Conservation (phyloP, 1,140 invertebrate genomes). For the Macrotrachela quadricornifera region DNA sequence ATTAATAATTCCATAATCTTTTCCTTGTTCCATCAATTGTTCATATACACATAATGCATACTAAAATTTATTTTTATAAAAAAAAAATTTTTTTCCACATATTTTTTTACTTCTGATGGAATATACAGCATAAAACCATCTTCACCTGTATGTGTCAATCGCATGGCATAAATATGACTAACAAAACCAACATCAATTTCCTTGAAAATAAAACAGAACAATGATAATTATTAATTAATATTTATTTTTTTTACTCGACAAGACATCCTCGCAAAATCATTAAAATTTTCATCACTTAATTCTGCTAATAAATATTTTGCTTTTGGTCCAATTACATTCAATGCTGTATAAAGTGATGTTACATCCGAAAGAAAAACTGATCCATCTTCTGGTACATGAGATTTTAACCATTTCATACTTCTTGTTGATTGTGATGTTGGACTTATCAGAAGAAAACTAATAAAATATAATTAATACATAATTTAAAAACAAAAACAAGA, state of each 20-base stretch:
- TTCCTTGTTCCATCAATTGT: slow-evolving; percentile 58
- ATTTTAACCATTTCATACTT: slow-evolving; percentile 69
- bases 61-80: too few relatives aligned
- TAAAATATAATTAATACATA: too few relatives aligned
- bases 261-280: slow-evolving; percentile 81
- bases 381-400: slow-evolving; percentile 51
- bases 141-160: slow-evolving; percentile 89
- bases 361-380: slow-evolving; percentile 71
- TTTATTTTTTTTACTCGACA: slow-evolving; percentile 42
- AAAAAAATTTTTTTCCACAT: slow-evolving; percentile 28
- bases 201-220: slow-evolving; percentile 23
- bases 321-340: slow-evolving; percentile 82
- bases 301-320: slow-evolving; percentile 66
- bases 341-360: slow-evolving; percentile 88
- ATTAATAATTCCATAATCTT: slow-evolving; percentile 44
- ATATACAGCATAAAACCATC: slow-evolving; percentile 89
- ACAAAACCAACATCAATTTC: slow-evolving; percentile 77
- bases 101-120: slow-evolving; percentile 49
- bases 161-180: slow-evolving; percentile 73
- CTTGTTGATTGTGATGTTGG: slow-evolving; percentile 89
- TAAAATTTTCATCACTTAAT: slow-evolving; percentile 51
- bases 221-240: background rate
- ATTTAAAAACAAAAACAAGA: too few relatives aligned
- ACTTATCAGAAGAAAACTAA: slow-evolving; percentile 89
- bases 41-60: slow-evolving; percentile 89